phyloP scores from a whole-genome alignment of 1,140 invertebrate genomes.

The Drosophila bifasciata region DNA sequence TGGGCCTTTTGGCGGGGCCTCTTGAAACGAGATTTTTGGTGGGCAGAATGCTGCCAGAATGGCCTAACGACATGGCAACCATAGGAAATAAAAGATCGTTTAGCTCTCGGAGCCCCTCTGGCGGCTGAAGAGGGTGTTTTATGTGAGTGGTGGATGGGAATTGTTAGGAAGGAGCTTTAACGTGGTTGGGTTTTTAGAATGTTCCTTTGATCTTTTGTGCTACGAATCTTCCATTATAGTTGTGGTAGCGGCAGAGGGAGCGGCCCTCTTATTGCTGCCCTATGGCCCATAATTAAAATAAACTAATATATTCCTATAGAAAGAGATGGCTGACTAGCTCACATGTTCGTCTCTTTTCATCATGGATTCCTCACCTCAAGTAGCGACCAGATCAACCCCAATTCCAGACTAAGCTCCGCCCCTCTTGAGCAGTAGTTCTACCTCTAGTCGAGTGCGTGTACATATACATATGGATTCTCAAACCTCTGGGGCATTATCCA shows the following conservation, averaged over 20 bases:
- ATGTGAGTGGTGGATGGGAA: not conserved
- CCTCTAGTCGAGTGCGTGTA: slow-evolving; percentile 24
- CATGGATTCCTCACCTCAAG: too few species aligned
- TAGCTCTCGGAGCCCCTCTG: slow-evolving; percentile 30
- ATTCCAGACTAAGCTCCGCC: not conserved
- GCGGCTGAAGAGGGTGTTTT: slow-evolving; percentile 8
- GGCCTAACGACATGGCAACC: slow-evolving; percentile 53
- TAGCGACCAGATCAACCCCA: slow-evolving; percentile 4
- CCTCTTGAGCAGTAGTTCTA: not conserved
- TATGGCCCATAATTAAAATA: too few species aligned
- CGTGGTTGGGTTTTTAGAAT: too few species aligned
- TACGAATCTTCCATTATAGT: too few species aligned
- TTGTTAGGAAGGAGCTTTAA: too few species aligned
- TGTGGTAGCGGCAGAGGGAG: too few species aligned
- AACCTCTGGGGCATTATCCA: slow-evolving; percentile 17
- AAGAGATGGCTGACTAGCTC: not conserved
- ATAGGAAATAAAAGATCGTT: slow-evolving; percentile 41
- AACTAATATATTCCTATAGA: not conserved
- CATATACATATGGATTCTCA: slow-evolving; percentile 40
- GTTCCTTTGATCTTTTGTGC: too few species aligned
- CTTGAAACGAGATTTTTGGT: slow-evolving; percentile 56
- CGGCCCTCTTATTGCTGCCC: too few species aligned
- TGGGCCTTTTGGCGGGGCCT: slow-evolving; percentile 39
- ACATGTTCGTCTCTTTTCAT: not conserved
- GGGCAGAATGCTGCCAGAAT: slow-evolving; percentile 22